These are phyloP conservation scores for Oreamnos americanus DNA, from an alignment of 2,113 vertebrate species.

Conservation along the genomic window DNA sequence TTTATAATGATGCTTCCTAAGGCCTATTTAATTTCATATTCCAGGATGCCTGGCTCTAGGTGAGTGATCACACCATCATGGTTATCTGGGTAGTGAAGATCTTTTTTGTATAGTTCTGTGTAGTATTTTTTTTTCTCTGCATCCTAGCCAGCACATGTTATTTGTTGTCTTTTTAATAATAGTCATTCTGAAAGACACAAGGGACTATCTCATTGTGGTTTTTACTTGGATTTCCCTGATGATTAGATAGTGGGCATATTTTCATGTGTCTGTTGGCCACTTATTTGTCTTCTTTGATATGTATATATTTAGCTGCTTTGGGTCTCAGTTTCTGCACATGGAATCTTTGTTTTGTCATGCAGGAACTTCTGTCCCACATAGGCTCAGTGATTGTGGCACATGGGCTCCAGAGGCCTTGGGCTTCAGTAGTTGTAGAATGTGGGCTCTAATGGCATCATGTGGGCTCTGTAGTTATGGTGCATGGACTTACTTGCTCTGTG, in stretches of 20 bases:
- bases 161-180: neutral
- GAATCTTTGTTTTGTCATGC: neutral
- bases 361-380: neutral
- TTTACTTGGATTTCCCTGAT: neutral
- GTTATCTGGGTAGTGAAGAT: accelerated
- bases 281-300: neutral
- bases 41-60: neutral
- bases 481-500: neutral
- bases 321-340: neutral
- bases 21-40: neutral
- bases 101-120: neutral
- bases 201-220: neutral
- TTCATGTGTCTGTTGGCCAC: neutral
- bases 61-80: neutral
- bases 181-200: neutral
- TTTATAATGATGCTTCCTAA: neutral
- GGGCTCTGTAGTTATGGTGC: neutral
- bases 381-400: neutral
- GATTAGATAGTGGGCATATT: neutral
- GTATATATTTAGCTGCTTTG: neutral
- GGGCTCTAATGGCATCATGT: accelerated
- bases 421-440: neutral
- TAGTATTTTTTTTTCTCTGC: neutral
- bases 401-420: neutral
- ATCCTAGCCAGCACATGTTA: neutral